Conservation (phyloP, 2,797 vertebrate genomes). For the Echiichthys vipera region DNA sequence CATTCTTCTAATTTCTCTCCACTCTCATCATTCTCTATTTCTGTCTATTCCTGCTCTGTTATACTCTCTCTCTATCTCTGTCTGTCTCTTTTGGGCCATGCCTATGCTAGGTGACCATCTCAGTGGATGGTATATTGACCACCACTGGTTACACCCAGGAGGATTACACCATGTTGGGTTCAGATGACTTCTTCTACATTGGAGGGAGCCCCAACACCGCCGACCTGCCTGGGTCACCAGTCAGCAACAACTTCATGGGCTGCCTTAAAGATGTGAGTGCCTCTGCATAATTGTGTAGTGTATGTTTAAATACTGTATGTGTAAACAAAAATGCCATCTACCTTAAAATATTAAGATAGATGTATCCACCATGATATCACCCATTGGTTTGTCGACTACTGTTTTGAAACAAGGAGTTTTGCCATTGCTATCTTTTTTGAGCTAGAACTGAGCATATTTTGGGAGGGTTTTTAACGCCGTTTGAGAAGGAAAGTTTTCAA, state of each 20-base stretch:
- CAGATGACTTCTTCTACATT: slow-evolving; percentile 97
- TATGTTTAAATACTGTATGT: not conserved
- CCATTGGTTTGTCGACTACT: too few species aligned
- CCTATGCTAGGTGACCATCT: slow-evolving; percentile 92
- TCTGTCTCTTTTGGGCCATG: slow-evolving; percentile 67
- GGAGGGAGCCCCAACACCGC: slow-evolving; percentile 96
- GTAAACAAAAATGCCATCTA: not conserved
- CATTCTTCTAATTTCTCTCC: slow-evolving; percentile 67
- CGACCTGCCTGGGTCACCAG: slow-evolving; percentile 93
- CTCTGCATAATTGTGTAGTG: not conserved
- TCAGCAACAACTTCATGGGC: slow-evolving; percentile 99
- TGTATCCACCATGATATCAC: too few species aligned
- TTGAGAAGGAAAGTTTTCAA: too few species aligned
- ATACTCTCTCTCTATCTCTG: slow-evolving; percentile 33
- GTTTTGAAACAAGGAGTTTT: too few species aligned
- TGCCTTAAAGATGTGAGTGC: slow-evolving; percentile 95
- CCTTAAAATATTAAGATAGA: too few species aligned
- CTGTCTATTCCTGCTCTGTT: slow-evolving; percentile 43
- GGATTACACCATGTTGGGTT: slow-evolving; percentile 97
- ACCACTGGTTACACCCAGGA: slow-evolving; percentile 97
- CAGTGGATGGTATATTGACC: slow-evolving; percentile 95
- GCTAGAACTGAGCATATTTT: too few species aligned
- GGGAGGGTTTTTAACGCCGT: too few species aligned
- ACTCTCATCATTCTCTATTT: slow-evolving; percentile 43
- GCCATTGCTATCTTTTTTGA: too few species aligned